These are phyloP conservation scores for Drosophila sulfurigaster DNA, from an alignment of 1,140 invertebrate genomes.

Conservation along the genomic window DNA sequence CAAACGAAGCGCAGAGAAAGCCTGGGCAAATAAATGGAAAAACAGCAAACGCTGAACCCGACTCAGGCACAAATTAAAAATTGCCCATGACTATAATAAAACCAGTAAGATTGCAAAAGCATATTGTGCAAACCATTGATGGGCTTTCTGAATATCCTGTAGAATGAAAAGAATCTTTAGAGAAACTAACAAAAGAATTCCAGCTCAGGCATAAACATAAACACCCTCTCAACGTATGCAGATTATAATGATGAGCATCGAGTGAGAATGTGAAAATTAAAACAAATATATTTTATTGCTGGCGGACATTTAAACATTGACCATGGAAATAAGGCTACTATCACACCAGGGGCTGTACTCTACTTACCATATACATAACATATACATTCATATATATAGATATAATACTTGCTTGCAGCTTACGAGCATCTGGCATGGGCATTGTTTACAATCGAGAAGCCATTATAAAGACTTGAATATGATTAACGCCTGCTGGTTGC, in stretches of 20 bases:
- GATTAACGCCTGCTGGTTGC: background rate
- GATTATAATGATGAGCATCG: background rate
- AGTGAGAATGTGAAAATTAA: conserved; percentile 16
- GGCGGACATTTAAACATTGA: conserved; percentile 44
- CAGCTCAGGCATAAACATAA: background rate
- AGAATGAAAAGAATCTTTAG: background rate
- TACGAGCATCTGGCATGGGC: conserved; percentile 1
- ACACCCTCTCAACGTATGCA: background rate
- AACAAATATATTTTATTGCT: conserved; percentile 47
- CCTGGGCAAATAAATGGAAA: conserved; percentile 37
- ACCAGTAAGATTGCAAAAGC: conserved; percentile 15
- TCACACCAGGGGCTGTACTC: background rate
- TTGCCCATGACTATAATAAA: conserved; percentile 37
- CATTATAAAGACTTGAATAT: conserved; percentile 15
- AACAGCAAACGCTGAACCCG: conserved; percentile 31
- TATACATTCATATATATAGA: too few species aligned
- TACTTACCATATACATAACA: too few species aligned
- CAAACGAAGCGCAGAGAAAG: conserved; percentile 16
- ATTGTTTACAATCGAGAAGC: conserved; percentile 17
- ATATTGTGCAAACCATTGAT: background rate
- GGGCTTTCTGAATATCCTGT: background rate
- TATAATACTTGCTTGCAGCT: background rate
- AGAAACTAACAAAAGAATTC: background rate
- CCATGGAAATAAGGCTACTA: conserved; percentile 21
- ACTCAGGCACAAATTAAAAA: conserved; percentile 49